These are phyloP conservation scores for Balaeniceps rex DNA, from an alignment of 2,113 vertebrate genomes.

Conservation along the genomic window DNA sequence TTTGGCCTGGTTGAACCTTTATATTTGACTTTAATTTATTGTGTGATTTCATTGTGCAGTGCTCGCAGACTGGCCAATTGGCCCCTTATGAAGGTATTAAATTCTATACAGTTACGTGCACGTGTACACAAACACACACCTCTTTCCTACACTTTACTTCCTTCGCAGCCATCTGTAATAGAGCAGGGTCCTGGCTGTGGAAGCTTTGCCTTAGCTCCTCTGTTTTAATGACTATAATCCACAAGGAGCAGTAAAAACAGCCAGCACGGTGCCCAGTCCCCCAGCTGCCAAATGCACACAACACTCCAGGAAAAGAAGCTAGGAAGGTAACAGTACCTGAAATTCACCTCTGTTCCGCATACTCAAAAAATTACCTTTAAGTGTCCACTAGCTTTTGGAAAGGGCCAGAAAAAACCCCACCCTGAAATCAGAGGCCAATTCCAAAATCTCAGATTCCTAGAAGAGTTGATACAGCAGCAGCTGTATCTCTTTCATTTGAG, in stretches of 20 bases:
- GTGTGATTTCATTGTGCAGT: constrained; percentile 3
- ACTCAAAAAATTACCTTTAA: background rate
- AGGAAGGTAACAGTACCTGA: constrained; percentile 5
- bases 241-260: constrained; percentile 42
- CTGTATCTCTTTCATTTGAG: constrained; percentile 85
- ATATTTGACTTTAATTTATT: constrained; percentile 8
- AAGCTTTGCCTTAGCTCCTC: constrained; percentile 32
- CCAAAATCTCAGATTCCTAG: constrained; percentile 76
- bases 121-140: background rate
- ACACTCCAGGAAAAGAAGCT: background rate
- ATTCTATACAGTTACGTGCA: background rate
- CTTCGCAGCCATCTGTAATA: constrained; percentile 29
- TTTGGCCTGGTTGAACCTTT: constrained; percentile 6
- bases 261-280: background rate
- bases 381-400: background rate
- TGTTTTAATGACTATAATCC: constrained; percentile 27
- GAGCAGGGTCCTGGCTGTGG: background rate
- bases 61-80: background rate
- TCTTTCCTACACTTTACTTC: background rate
- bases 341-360: background rate
- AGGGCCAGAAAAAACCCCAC: background rate
- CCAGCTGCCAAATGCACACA: constrained; percentile 25
- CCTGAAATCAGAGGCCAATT: constrained; percentile 56
- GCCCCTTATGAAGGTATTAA: background rate
- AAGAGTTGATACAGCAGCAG: constrained; percentile 79